These are phyloP conservation scores for Chrosomus eos DNA, from an alignment of 2,797 vertebrate species.

Conservation along the genomic window DNA sequence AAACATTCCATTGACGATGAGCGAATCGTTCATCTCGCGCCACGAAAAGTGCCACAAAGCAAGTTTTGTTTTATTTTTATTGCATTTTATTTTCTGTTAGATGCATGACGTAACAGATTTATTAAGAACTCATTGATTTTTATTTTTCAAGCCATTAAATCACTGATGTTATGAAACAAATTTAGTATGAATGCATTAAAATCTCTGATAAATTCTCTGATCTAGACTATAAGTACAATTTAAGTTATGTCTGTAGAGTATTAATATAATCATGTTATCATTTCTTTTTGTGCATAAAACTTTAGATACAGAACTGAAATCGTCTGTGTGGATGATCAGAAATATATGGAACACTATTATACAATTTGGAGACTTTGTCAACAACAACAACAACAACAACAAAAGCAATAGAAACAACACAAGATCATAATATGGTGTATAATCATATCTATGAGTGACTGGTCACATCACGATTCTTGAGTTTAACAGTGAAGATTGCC, in stretches of 20 bases:
- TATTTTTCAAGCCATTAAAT: constrained; percentile 54
- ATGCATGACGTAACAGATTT: constrained; percentile 24
- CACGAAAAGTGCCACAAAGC: not conserved
- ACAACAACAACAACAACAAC: not conserved
- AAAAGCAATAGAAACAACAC: constrained; percentile 46
- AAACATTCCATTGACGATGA: too few species aligned
- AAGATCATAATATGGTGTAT: constrained; percentile 32
- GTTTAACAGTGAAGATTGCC: constrained; percentile 41
- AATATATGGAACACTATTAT: constrained; percentile 51
- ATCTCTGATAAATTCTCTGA: constrained; percentile 31
- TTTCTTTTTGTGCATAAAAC: constrained; percentile 55
- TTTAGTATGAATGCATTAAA: constrained; percentile 30
- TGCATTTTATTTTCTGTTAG: not conserved
- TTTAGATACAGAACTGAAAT: constrained; percentile 34
- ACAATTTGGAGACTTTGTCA: constrained; percentile 37
- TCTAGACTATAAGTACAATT: constrained; percentile 11
- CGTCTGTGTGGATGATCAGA: constrained; percentile 44
- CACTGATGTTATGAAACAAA: constrained; percentile 50
- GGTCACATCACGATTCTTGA: constrained; percentile 3
- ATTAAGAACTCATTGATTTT: constrained; percentile 38
- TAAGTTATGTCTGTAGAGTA: constrained; percentile 35
- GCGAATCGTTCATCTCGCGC: not conserved
- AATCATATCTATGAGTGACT: constrained; percentile 43
- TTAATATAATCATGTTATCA: constrained; percentile 44
- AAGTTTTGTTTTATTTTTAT: not conserved